Evolutionary conservation across 2,888 invertebrate species (phyloP).

Genomic region (Apodemia hepburni): DNA sequence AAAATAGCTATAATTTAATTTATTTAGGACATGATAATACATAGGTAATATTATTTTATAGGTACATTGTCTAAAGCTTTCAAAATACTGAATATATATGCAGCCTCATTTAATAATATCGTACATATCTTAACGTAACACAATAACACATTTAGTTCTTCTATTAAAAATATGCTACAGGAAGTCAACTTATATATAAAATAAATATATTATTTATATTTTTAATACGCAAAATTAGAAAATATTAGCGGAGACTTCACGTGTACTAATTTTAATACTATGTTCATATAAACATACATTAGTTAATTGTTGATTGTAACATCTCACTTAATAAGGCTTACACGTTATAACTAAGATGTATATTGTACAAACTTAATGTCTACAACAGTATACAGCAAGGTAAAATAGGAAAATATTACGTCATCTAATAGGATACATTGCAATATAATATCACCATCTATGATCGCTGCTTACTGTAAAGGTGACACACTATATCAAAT

Average conservation of each 20-base stretch:
- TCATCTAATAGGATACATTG: slow-evolving; percentile 8
- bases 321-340: neutral
- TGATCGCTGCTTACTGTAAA: neutral
- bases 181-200: no score
- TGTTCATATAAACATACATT: neutral
- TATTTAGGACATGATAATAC: neutral
- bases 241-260: no score
- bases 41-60: neutral
- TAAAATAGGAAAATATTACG: slow-evolving; percentile 4
- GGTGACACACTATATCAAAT: neutral
- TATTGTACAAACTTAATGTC: neutral
- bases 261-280: no score
- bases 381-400: neutral
- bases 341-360: neutral
- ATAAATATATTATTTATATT: no score
- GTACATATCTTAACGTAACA: neutral
- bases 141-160: slow-evolving; percentile 2
- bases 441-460: neutral
- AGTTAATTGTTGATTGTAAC: slow-evolving; percentile 20
- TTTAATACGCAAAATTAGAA: no score
- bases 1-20: neutral
- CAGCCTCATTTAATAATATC: slow-evolving; percentile 2
- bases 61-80: slow-evolving; percentile 4
- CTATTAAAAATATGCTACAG: neutral
- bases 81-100: slow-evolving; percentile 9